A percentile compares a stretch with the other conserved stretches of the same genome.
These are phyloP conservation scores for Brevimyrus niger DNA, from an alignment of 2,113 vertebrate species.

Conservation along the genomic window DNA sequence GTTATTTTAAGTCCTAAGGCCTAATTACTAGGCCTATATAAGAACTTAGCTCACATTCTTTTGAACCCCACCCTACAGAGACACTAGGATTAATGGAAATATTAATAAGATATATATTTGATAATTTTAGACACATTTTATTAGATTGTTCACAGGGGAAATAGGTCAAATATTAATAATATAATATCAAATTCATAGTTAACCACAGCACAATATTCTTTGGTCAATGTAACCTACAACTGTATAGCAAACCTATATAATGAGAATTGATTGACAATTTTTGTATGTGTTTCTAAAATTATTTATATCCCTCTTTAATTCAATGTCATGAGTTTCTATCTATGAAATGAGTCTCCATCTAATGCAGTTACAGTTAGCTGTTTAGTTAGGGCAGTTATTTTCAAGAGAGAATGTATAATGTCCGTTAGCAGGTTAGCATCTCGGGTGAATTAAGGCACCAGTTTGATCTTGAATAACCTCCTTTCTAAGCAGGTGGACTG, in stretches of 20 bases:
- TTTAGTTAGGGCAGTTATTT: background rate
- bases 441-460: background rate
- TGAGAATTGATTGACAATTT: background rate
- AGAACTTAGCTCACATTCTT: background rate
- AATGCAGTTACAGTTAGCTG: background rate
- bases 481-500: constrained; percentile 82
- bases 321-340: background rate
- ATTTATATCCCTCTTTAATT: no score
- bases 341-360: background rate
- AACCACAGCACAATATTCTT: background rate
- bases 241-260: background rate
- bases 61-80: background rate
- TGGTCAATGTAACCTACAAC: background rate
- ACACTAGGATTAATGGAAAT: background rate
- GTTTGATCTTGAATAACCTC: constrained; percentile 12
- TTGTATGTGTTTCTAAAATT: background rate
- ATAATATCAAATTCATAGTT: background rate
- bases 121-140: background rate
- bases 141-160: background rate
- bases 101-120: background rate
- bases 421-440: background rate
- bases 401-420: background rate
- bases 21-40: background rate
- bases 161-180: background rate
- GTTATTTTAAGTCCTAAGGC: background rate